phyloP scores from a whole-genome alignment of 2,797 vertebrate genomes.

The Astyanax mexicanus region DNA sequence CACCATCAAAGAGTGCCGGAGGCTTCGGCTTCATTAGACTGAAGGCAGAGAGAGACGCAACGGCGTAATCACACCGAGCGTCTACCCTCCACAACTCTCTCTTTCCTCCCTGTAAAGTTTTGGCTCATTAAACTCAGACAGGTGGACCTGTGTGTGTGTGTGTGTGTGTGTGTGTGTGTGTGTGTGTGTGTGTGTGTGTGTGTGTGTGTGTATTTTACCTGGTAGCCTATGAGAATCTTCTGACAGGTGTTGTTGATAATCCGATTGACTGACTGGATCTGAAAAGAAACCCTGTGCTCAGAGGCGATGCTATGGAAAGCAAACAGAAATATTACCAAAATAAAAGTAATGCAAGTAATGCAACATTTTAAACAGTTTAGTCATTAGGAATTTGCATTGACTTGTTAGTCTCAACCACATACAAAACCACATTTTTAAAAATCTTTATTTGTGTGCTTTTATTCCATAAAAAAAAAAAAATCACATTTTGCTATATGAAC shows the following conservation, averaged over 20 bases:
- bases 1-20: conserved; percentile 29
- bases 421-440: too few species aligned
- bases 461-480: too few species aligned
- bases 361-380: background rate
- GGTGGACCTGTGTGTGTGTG: background rate
- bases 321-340: background rate
- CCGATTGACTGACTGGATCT: background rate
- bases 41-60: conserved; percentile 38
- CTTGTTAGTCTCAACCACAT: too few species aligned
- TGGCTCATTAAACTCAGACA: background rate
- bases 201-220: too few species aligned
- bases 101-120: background rate
- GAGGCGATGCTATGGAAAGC: conserved; percentile 12
- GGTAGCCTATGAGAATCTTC: too few species aligned
- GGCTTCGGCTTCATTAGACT: conserved; percentile 34
- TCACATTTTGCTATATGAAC: too few species aligned
- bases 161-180: too few species aligned
- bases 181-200: too few species aligned
- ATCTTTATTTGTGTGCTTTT: too few species aligned
- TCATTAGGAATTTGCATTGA: too few species aligned
- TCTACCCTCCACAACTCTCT: background rate
- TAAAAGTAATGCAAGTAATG: background rate
- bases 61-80: conserved; percentile 27
- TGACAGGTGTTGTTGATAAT: conserved; percentile 19
- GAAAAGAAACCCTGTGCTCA: background rate